Conservation (phyloP, 2,888 invertebrate species). For the Philopedon plagiatum region DNA sequence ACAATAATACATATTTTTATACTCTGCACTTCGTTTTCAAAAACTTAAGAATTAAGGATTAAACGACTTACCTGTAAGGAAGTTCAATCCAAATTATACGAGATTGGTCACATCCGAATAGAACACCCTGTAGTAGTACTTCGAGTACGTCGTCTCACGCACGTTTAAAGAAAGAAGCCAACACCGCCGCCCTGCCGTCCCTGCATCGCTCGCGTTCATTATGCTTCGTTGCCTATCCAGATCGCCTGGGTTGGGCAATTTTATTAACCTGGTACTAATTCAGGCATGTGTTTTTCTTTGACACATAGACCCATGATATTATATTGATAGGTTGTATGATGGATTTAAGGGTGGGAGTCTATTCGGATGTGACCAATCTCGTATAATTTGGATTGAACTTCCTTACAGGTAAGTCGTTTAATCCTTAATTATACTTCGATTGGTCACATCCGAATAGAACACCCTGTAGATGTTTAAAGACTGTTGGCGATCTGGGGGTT, state of each 20-base stretch:
- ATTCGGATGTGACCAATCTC: slow-evolving; percentile 12
- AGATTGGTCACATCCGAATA: slow-evolving; percentile 25
- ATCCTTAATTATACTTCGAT: slow-evolving; percentile 29
- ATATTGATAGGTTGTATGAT: too few species aligned
- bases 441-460: slow-evolving; percentile 29
- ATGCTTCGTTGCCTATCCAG: background rate
- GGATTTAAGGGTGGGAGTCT: too few species aligned
- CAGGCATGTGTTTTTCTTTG: background rate
- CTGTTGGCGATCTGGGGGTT: background rate
- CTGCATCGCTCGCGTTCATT: background rate
- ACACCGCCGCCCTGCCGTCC: background rate
- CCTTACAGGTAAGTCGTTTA: slow-evolving; percentile 29
- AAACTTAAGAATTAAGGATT: slow-evolving; percentile 27
- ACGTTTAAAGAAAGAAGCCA: background rate
- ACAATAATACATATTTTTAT: too few species aligned
- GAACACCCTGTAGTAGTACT: too few species aligned
- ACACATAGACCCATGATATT: too few species aligned
- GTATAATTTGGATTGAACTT: slow-evolving; percentile 22
- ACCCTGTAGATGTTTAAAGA: slow-evolving; percentile 19
- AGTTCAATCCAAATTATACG: slow-evolving; percentile 24
- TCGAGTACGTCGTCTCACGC: slow-evolving; percentile 17
- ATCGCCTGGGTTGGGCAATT: background rate
- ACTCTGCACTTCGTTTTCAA: too few species aligned
- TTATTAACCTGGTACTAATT: background rate
- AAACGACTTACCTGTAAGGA: slow-evolving; percentile 24